Conservation (phyloP, 2,797 vertebrate species). For the Somateria mollissima region DNA sequence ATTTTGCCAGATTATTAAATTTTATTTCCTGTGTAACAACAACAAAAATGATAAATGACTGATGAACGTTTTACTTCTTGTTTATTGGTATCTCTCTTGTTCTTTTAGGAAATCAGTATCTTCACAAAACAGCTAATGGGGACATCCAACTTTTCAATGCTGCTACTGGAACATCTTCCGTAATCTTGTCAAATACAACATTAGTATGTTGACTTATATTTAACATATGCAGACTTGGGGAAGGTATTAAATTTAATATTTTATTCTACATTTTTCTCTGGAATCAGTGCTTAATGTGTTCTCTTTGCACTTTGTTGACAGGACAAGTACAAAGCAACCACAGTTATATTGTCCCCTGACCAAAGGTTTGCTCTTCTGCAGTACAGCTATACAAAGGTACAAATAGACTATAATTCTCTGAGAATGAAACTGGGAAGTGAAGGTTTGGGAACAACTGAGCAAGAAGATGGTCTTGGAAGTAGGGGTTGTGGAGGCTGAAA, state of each 20-base stretch:
- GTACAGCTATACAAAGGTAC: constrained; percentile 78
- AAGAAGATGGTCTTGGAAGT: background rate
- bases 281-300: background rate
- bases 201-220: constrained; percentile 74
- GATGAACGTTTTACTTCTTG: background rate
- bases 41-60: background rate
- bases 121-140: constrained; percentile 73
- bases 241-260: background rate
- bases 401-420: background rate
- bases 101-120: constrained; percentile 77
- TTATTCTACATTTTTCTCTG: background rate
- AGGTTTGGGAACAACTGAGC: background rate
- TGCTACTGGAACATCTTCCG: constrained; percentile 36
- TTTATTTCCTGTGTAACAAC: constrained; percentile 23
- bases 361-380: constrained; percentile 76
- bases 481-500: background rate
- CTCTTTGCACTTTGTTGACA: constrained; percentile 55
- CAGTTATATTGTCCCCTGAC: constrained; percentile 75
- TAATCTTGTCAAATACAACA: constrained; percentile 76
- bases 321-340: constrained; percentile 68
- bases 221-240: background rate
- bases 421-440: background rate
- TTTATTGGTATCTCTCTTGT: constrained; percentile 17
- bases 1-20: background rate
- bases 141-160: constrained; percentile 63